Percentiles rank a stretch among this genome's conserved stretches.
phyloP scores from a whole-genome alignment of 2,797 vertebrate genomes.

The Galaxias olidus region DNA sequence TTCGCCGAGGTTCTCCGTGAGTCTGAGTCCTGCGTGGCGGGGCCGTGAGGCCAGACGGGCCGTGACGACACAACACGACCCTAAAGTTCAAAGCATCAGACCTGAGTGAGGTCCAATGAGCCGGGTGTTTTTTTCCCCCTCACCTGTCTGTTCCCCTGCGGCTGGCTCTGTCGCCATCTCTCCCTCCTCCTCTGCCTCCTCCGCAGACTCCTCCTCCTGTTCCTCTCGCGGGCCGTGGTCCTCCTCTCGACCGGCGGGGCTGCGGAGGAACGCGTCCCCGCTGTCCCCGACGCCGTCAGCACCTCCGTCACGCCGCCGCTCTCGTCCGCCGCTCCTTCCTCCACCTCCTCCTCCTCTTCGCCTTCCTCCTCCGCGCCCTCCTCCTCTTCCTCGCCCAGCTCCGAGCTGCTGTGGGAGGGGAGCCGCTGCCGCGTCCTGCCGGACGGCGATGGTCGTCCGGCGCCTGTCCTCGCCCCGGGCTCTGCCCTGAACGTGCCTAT shows the following conservation, averaged over 20 bases:
- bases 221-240: constrained; percentile 81
- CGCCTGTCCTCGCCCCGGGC: constrained; percentile 29
- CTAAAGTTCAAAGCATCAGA: not conserved
- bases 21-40: too few species aligned
- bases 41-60: too few species aligned
- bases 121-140: constrained; percentile 16
- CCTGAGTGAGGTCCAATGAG: not conserved
- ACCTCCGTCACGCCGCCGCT: constrained; percentile 42
- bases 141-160: constrained; percentile 72
- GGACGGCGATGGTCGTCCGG: constrained; percentile 6
- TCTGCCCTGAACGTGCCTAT: constrained; percentile 53
- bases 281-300: constrained; percentile 44
- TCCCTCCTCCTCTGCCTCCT: constrained; percentile 81
- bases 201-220: constrained; percentile 80
- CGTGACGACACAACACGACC: too few species aligned
- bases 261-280: constrained; percentile 34
- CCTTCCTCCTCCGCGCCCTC: constrained; percentile 41
- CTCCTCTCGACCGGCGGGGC: constrained; percentile 62
- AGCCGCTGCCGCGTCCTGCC: constrained; percentile 48
- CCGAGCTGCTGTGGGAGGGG: constrained; percentile 44
- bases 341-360: constrained; percentile 34
- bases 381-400: constrained; percentile 4
- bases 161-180: constrained; percentile 81
- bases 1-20: too few species aligned
- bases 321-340: constrained; percentile 33